Conservation (phyloP, 1,140 invertebrate species). For the Zaprionus lachaisei region DNA sequence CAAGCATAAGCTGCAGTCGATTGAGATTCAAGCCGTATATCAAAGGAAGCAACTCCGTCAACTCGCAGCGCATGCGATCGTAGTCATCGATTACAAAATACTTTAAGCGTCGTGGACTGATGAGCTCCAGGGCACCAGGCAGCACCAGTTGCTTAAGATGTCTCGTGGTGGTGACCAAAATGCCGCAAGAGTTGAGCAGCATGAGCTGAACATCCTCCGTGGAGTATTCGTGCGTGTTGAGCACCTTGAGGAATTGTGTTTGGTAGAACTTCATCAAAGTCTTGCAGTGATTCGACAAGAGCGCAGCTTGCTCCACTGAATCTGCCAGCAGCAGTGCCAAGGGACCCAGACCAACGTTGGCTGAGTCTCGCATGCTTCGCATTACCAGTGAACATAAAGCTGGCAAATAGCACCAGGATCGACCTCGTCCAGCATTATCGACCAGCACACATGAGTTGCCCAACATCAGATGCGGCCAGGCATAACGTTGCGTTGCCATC, state of each 20-base stretch:
- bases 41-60: conserved; percentile 23
- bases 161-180: conserved; percentile 44
- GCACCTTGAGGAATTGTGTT: conserved; percentile 18
- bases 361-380: background rate
- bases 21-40: background rate
- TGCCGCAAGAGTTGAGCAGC: conserved; percentile 56
- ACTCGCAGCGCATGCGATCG: conserved; percentile 29
- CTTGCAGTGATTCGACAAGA: conserved; percentile 15
- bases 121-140: conserved; percentile 2
- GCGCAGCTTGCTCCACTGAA: background rate
- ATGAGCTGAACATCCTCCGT: conserved; percentile 2
- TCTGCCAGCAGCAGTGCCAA: conserved; percentile 55
- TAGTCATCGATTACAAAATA: conserved; percentile 57
- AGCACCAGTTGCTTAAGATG: conserved; percentile 21
- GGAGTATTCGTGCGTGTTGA: conserved; percentile 34
- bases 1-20: conserved; percentile 33
- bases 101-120: conserved; percentile 33
- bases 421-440: conserved; percentile 17
- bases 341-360: conserved; percentile 29
- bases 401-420: conserved; percentile 61
- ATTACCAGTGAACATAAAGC: conserved; percentile 45
- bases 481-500: conserved; percentile 31
- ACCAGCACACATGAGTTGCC: conserved; percentile 44
- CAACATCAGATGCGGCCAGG: conserved; percentile 56
- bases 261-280: conserved; percentile 30